These are phyloP conservation scores for Distichodus sexfasciatus DNA, from an alignment of 2,797 vertebrate genomes.

Conservation along the genomic window DNA sequence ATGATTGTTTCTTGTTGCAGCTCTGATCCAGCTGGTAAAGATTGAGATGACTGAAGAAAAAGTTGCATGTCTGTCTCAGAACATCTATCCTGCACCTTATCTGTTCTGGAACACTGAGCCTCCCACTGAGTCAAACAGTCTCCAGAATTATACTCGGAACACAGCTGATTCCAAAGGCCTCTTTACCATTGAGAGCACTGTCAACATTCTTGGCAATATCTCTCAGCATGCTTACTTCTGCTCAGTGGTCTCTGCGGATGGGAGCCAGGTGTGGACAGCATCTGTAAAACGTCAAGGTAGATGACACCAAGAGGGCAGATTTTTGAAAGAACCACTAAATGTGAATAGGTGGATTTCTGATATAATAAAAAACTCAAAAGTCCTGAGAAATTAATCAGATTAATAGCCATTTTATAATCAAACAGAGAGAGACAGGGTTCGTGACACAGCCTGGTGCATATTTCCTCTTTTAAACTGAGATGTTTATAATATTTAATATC, in stretches of 20 bases:
- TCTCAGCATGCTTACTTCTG: constrained; percentile 71
- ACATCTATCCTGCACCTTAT: constrained; percentile 73
- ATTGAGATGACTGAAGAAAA: constrained; percentile 63
- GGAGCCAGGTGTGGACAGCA: constrained; percentile 71
- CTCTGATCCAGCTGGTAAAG: constrained; percentile 70
- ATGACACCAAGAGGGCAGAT: no score
- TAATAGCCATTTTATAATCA: no score
- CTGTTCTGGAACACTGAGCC: constrained; percentile 71
- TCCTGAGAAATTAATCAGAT: no score
- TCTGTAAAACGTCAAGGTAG: constrained; percentile 74
- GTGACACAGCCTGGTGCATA: no score
- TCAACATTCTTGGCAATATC: constrained; percentile 63
- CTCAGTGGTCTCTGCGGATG: constrained; percentile 70
- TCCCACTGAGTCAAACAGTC: constrained; percentile 45
- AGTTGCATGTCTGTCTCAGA: constrained; percentile 69
- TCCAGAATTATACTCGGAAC: constrained; percentile 63
- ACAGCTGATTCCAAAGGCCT: constrained; percentile 72
- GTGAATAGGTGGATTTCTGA: no score
- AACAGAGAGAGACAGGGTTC: no score
- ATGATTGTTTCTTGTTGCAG: constrained; percentile 45
- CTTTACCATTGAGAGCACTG: constrained; percentile 67
- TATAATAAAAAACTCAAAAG: no score
- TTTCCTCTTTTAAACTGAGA: not conserved
- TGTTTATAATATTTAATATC: not conserved
- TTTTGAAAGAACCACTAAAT: no score